Conservation (phyloP, 2,888 invertebrate genomes). For the Protula sp. region DNA sequence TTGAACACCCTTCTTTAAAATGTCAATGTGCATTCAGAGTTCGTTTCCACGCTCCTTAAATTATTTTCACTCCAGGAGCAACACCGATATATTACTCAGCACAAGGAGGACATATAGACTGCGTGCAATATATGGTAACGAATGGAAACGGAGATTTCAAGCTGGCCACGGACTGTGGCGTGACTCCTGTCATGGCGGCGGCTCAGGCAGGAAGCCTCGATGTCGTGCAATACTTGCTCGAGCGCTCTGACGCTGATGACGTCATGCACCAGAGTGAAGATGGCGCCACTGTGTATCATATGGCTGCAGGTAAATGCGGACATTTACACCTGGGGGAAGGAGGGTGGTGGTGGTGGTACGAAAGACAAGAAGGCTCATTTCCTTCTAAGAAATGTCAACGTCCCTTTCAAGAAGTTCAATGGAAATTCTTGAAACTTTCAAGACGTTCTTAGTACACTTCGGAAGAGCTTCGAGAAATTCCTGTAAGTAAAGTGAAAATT, state of each 20-base stretch:
- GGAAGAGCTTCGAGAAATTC: too few relatives aligned
- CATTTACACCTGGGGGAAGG: background rate
- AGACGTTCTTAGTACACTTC: too few relatives aligned
- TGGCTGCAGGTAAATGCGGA: constrained; percentile 65
- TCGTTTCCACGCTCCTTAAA: too few relatives aligned
- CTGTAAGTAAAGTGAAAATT: too few relatives aligned
- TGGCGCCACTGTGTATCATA: constrained; percentile 81
- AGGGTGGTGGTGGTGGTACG: too few relatives aligned
- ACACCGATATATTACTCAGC: constrained; percentile 83
- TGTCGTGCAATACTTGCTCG: constrained; percentile 21
- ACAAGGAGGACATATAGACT: constrained; percentile 79
- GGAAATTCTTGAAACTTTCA: too few relatives aligned
- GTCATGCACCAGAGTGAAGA: constrained; percentile 59
- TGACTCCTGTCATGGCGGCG: constrained; percentile 82
- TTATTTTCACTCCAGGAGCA: constrained; percentile 65
- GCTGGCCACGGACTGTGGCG: constrained; percentile 76
- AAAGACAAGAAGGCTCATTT: too few relatives aligned
- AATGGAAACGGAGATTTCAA: constrained; percentile 76
- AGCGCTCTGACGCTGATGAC: constrained; percentile 12
- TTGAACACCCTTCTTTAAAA: too few relatives aligned
- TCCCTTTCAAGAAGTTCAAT: too few relatives aligned
- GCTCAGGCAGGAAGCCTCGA: constrained; percentile 81
- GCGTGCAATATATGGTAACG: constrained; percentile 75
- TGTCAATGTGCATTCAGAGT: too few relatives aligned
- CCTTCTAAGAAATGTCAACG: too few relatives aligned